A percentile compares a stretch with the other conserved stretches of the same genome.
Evolutionary conservation across 2,113 vertebrate species (phyloP).

Genomic region (Chionomys nivalis): DNA sequence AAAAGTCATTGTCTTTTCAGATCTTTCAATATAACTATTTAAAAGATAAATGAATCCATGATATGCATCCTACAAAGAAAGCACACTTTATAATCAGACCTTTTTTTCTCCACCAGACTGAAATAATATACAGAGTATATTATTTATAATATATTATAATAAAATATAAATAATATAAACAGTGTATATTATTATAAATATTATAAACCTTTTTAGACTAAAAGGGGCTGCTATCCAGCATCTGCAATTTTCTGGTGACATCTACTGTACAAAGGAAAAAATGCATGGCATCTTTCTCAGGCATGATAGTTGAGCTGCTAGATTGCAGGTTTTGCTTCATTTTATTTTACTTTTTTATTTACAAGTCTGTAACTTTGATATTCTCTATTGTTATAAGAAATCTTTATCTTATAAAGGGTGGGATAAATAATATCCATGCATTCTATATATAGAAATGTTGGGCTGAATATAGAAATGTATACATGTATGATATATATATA

Average conservation of each 20-base stretch:
- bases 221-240: not conserved
- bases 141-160: no score
- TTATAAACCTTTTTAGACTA: not conserved
- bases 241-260: slow-evolving; percentile 68
- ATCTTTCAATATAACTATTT: not conserved
- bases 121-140: not conserved
- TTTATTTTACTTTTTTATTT: slow-evolving; percentile 36
- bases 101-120: not conserved
- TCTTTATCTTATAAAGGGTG: not conserved
- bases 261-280: slow-evolving; percentile 69
- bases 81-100: not conserved
- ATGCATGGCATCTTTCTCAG: not conserved
- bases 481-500: no score
- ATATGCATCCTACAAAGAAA: not conserved
- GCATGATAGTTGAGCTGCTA: not conserved
- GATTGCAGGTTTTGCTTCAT: not conserved
- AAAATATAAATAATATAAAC: no score
- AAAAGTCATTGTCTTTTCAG: not conserved
- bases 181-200: no score
- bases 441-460: not conserved
- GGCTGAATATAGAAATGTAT: no score
- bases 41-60: not conserved
- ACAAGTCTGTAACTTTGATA: not conserved
- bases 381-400: not conserved
- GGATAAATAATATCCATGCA: not conserved